Evolutionary conservation across 2,888 invertebrate species (phyloP), one percentile per base, ranked within the genome.

Genomic region (Dicycla oo): DNA sequence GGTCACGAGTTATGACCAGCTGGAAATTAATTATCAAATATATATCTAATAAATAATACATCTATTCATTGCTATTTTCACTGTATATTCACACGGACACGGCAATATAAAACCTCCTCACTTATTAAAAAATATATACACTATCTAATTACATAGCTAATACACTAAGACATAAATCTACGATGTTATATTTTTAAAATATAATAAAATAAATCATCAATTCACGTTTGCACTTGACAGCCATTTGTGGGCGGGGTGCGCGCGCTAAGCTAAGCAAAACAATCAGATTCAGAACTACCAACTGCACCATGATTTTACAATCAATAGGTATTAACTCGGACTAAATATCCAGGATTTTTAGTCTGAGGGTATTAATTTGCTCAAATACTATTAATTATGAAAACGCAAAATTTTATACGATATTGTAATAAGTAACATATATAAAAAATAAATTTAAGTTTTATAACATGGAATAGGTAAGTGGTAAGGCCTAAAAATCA

Each of bases 211-310:
- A 85, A 81, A 84, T 86, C 85, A 81, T 81, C 65, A 85, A 76
- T 79, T 83, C 83, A 75, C 81, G 87, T 80, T 86, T 83, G 83
- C 84, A 87, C 88, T 91, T 91, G 93, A 93, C 93, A 92, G 92
- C 91, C 92, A 93, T 93, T 91, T 84, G 89, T 91, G 91, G 94
- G 94, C 92, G 94, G 92, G 92, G 92, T 89, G 88, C 89, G 88
- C 88, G 90, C 88, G 88, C 87, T 86, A 89, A 91, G 87, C 91
- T 92, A 93, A 93, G 93, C 91, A 92, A 89, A n/a, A n/a, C n/a
- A n/a, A n/a, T n/a, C n/a, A n/a, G n/a, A n/a, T n/a, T 85, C 91
- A 87, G 82, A 71, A 71, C 84, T 89, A 78, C 92, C 93, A 94
- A 92, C 92, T 67, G 81, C 74, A 72, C 70, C 76, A 73, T 62